Evolutionary conservation across 2,797 vertebrate species (phyloP).

Genomic region (Simalia tracyae): DNA sequence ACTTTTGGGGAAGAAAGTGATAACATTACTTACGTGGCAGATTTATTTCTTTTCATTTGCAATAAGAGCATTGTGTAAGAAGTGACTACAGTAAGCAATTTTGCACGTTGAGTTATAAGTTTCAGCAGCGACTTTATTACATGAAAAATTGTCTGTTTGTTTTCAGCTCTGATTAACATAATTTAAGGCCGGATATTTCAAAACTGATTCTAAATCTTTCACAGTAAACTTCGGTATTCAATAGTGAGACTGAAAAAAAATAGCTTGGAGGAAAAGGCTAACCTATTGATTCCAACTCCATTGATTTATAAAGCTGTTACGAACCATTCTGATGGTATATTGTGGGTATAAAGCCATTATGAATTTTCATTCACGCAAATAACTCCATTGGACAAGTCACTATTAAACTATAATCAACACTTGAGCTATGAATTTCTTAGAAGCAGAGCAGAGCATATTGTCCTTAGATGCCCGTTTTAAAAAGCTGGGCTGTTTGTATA

Average conservation of each 20-base stretch:
- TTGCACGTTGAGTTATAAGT: background rate
- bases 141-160: background rate
- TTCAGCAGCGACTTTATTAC: background rate
- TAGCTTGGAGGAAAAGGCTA: background rate
- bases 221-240: slow-evolving; percentile 7
- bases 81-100: slow-evolving; percentile 2
- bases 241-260: slow-evolving; percentile 1
- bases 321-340: background rate
- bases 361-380: background rate
- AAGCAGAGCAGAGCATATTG: too few species aligned
- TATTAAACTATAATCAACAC: background rate
- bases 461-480: background rate
- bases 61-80: slow-evolving; percentile 1
- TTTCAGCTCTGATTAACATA: slow-evolving; percentile 15
- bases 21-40: background rate
- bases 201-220: slow-evolving; percentile 16
- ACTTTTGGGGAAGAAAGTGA: slow-evolving; percentile 1
- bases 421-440: background rate
- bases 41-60: slow-evolving; percentile 21
- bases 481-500: background rate
- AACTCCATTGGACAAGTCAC: background rate
- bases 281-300: background rate
- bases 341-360: background rate
- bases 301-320: slow-evolving; percentile 1
- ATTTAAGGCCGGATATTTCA: slow-evolving; percentile 8